Evolutionary conservation across 2,888 invertebrate species (phyloP).

Genomic region (Smittia sp.): DNA sequence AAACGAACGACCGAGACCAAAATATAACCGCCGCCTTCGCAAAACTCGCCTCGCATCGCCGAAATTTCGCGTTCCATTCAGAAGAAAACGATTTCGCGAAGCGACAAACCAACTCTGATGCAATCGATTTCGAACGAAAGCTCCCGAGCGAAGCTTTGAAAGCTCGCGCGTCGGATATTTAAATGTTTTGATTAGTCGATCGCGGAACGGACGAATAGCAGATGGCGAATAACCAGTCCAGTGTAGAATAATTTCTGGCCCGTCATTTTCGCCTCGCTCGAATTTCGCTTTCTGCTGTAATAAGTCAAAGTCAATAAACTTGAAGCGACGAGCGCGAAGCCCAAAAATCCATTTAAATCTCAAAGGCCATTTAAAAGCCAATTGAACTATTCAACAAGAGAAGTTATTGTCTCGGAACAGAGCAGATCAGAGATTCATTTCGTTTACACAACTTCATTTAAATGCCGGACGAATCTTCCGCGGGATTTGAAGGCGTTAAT

Average conservation of each 20-base stretch:
- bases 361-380: constrained; percentile 8
- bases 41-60: too few relatives aligned
- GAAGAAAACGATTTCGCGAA: too few relatives aligned
- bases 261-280: background rate
- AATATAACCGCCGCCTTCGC: too few relatives aligned
- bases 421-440: background rate
- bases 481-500: background rate
- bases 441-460: background rate
- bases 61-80: too few relatives aligned
- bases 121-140: background rate
- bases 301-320: constrained; percentile 26
- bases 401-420: constrained; percentile 33
- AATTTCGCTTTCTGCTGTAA: background rate
- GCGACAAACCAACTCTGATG: too few relatives aligned
- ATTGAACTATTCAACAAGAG: background rate
- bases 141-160: too few relatives aligned
- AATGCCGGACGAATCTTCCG: background rate
- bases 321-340: background rate
- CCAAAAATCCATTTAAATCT: constrained; percentile 18
- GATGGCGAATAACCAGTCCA: background rate
- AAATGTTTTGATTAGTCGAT: background rate
- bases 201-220: background rate
- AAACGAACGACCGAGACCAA: too few relatives aligned
- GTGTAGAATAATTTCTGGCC: background rate
- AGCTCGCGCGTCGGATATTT: background rate